phyloP scores from a whole-genome alignment of 2,797 vertebrate species.

The Phoeniculus purpureus region DNA sequence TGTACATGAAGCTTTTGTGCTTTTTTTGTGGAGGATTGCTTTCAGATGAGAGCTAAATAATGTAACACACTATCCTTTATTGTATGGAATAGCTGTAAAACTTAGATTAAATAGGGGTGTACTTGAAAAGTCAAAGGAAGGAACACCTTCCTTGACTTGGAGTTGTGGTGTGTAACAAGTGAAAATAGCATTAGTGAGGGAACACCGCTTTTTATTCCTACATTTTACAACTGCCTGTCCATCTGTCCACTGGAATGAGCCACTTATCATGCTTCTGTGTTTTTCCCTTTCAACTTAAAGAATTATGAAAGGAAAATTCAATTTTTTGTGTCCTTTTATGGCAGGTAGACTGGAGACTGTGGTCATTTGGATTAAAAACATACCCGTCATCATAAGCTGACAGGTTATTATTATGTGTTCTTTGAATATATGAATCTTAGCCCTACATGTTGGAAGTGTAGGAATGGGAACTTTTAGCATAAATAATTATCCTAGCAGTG shows the following conservation, averaged over 20 bases:
- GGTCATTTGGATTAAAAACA: slow-evolving; percentile 84
- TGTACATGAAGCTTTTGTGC: neutral
- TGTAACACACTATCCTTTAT: neutral
- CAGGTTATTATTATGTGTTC: slow-evolving; percentile 80
- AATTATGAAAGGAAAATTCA: slow-evolving; percentile 80
- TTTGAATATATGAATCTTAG: slow-evolving; percentile 84
- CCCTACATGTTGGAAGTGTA: slow-evolving; percentile 67
- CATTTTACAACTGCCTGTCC: slow-evolving; percentile 68
- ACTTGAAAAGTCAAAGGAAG: slow-evolving; percentile 15
- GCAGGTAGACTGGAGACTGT: slow-evolving; percentile 77
- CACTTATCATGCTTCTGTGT: slow-evolving; percentile 74
- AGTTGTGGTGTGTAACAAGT: slow-evolving; percentile 60
- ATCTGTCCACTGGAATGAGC: slow-evolving; percentile 78
- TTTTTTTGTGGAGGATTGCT: slow-evolving; percentile 16
- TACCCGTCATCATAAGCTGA: slow-evolving; percentile 74
- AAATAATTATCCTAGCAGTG: slow-evolving; percentile 81
- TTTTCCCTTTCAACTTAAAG: slow-evolving; percentile 76
- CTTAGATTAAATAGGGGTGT: neutral
- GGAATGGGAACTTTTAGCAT: slow-evolving; percentile 80
- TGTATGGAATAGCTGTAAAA: slow-evolving; percentile 5
- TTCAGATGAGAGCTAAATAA: slow-evolving; percentile 32
- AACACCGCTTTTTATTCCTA: slow-evolving; percentile 68
- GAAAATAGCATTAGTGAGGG: slow-evolving; percentile 69
- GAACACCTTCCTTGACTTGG: neutral
- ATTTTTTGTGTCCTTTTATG: slow-evolving; percentile 75